Evolutionary conservation across 2,888 invertebrate genomes (phyloP).

Genomic region (Trichogramma evanescens): DNA sequence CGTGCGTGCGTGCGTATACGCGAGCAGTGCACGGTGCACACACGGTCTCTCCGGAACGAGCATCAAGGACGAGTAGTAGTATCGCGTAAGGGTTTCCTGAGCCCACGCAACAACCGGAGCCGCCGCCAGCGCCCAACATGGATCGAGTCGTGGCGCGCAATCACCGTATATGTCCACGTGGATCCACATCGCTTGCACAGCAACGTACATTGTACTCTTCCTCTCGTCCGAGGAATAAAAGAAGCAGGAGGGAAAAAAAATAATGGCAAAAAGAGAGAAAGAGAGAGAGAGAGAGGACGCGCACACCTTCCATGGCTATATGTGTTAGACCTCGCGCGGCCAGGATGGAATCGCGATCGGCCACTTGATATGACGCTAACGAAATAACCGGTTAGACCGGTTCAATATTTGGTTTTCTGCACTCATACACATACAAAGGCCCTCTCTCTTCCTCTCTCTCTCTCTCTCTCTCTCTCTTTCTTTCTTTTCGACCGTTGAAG

Average conservation of each 20-base stretch:
- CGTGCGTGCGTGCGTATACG: neutral
- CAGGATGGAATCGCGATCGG: constrained; percentile 12
- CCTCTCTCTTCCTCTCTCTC: neutral
- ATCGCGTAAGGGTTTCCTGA: neutral
- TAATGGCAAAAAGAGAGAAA: no score
- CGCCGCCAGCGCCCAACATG: neutral
- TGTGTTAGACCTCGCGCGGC: neutral
- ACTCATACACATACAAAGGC: neutral
- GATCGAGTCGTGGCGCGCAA: neutral
- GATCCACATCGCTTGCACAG: neutral
- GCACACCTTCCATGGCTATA: neutral
- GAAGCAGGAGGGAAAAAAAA: no score
- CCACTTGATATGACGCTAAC: constrained; percentile 21
- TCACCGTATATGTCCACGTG: constrained; percentile 1
- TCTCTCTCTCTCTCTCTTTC: neutral
- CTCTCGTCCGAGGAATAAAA: no score
- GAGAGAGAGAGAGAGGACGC: neutral
- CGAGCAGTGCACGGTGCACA: neutral
- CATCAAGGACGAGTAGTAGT: neutral
- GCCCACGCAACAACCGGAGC: neutral
- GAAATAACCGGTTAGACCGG: constrained; percentile 21
- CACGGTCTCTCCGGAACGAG: neutral
- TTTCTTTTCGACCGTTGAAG: neutral
- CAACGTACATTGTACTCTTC: neutral
- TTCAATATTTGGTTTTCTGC: constrained; percentile 20